A percentile compares a stretch with the other conserved stretches of the same genome.
Evolutionary conservation across 2,888 invertebrate species (phyloP).

Genomic region (Phengaris arion): DNA sequence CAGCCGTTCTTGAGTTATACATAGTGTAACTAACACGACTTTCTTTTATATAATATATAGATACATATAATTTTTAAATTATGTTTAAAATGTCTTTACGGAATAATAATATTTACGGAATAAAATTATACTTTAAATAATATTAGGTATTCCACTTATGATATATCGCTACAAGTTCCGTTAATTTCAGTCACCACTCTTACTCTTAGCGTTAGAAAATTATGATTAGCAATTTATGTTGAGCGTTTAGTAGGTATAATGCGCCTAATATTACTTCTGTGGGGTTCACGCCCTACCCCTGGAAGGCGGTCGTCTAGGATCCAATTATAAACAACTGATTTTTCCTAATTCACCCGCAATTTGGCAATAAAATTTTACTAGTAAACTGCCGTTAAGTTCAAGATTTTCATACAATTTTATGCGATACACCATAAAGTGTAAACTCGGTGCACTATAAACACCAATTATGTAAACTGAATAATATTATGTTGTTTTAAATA

Average conservation of each 20-base stretch:
- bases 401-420: background rate
- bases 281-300: background rate
- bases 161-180: background rate
- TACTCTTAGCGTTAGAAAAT: background rate
- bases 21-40: too few species aligned
- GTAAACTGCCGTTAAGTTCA: background rate
- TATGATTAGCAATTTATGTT: background rate
- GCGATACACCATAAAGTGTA: background rate
- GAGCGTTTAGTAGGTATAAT: conserved; percentile 8
- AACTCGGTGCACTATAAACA: background rate
- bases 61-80: too few species aligned
- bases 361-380: background rate
- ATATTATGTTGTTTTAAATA: background rate
- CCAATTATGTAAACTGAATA: background rate
- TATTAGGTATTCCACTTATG: too few species aligned
- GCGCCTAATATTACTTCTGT: background rate
- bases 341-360: background rate
- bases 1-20: too few species aligned
- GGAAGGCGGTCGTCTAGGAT: background rate
- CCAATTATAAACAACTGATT: background rate
- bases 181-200: background rate
- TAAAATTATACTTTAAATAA: too few species aligned
- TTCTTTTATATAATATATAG: too few species aligned
- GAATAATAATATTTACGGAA: too few species aligned
- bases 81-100: too few species aligned